These are phyloP conservation scores for Molossus alvarezi DNA, from an alignment of 2,797 vertebrate genomes.

Conservation along the genomic window DNA sequence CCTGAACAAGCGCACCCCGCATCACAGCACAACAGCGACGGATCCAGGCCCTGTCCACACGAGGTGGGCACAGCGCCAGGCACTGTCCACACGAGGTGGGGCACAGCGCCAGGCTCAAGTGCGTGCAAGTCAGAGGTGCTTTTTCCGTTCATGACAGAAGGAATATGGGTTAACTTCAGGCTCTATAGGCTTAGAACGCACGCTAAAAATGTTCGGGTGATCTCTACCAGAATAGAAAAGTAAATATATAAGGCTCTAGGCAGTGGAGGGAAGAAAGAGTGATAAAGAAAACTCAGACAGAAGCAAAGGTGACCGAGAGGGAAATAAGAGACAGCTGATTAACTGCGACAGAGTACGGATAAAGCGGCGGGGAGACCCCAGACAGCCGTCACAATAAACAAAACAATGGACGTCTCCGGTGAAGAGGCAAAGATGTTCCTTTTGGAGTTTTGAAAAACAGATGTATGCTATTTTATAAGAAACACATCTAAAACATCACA, in stretches of 20 bases:
- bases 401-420: neutral
- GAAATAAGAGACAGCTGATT: neutral
- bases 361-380: neutral
- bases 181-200: neutral
- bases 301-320: neutral
- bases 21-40: neutral
- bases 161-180: neutral
- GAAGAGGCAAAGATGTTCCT: neutral
- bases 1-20: rapidly evolving
- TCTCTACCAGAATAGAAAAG: neutral
- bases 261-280: neutral
- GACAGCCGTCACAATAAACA: neutral
- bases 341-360: no score
- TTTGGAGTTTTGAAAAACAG: neutral
- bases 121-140: neutral
- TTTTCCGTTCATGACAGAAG: neutral
- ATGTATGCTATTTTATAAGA: neutral
- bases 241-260: neutral
- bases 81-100: no score
- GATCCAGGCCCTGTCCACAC: neutral
- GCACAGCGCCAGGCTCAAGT: neutral
- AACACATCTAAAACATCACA: neutral
- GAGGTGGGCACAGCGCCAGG: neutral
- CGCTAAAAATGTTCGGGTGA: neutral
- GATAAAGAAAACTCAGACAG: neutral